Evolutionary conservation across 2,888 invertebrate genomes (phyloP).

Genomic region (Disparrhopalites patrizii): DNA sequence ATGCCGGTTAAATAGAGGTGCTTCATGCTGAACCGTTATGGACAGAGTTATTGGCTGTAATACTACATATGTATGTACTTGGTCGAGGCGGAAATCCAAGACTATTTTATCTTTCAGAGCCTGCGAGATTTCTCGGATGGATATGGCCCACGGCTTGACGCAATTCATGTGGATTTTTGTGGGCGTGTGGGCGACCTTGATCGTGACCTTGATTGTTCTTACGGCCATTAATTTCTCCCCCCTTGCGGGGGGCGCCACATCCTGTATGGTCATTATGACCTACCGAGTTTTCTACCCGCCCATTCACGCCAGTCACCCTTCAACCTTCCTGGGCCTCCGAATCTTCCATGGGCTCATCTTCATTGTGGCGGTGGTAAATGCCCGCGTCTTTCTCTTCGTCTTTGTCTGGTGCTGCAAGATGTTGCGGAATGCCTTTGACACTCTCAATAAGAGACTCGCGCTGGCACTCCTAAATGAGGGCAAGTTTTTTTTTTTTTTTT

Average conservation of each 20-base stretch:
- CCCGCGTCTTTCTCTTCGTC: slow-evolving; percentile 24
- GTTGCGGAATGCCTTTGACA: slow-evolving; percentile 34
- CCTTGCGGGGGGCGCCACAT: background rate
- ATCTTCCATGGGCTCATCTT: background rate
- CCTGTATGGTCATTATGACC: background rate
- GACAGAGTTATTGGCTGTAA: too few species aligned
- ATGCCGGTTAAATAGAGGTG: too few species aligned
- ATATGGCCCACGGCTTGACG: background rate
- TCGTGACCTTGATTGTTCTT: background rate
- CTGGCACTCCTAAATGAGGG: slow-evolving; percentile 33
- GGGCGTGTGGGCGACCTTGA: background rate
- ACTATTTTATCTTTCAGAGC: background rate
- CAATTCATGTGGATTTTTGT: slow-evolving; percentile 9
- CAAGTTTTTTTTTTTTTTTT: too few species aligned
- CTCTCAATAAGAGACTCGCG: slow-evolving; percentile 41
- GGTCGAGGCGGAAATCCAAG: too few species aligned
- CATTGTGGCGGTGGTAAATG: background rate
- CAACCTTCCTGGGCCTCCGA: background rate
- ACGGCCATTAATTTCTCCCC: background rate
- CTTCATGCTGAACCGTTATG: too few species aligned
- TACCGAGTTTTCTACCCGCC: background rate
- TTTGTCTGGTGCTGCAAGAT: slow-evolving; percentile 39
- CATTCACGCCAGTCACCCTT: background rate
- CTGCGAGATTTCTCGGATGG: background rate
- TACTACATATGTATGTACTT: too few species aligned